Evolutionary conservation across 2,888 invertebrate genomes (phyloP).

Genomic region (Orthosia gothica): DNA sequence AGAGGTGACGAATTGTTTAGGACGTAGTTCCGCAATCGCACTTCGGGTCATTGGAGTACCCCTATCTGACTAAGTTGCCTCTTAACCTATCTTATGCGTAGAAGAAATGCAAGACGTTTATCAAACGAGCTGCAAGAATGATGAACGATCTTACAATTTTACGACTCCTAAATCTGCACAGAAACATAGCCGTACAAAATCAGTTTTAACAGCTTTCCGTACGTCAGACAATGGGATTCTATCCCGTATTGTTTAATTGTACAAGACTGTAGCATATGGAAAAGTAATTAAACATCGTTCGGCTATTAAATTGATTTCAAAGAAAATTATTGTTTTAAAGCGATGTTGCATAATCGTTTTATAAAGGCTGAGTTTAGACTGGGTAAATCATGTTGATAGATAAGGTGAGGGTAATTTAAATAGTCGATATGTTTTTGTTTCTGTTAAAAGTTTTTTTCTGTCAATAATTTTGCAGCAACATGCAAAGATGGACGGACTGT

Average conservation of each 20-base stretch:
- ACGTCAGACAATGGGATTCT: conserved; percentile 42
- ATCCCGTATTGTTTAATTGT: conserved; percentile 52
- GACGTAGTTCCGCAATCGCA: no score
- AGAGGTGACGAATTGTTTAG: no score
- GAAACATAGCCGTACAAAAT: conserved; percentile 31
- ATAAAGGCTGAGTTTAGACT: conserved; percentile 5
- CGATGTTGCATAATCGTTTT: conserved; percentile 13
- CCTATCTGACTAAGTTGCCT: no score
- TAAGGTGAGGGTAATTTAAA: conserved; percentile 20
- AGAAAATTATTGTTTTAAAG: conserved; percentile 39
- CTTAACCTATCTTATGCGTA: not conserved
- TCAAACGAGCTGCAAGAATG: not conserved
- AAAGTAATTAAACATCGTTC: conserved; percentile 49
- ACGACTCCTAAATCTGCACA: conserved; percentile 18
- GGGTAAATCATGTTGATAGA: conserved; percentile 31
- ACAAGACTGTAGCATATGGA: conserved; percentile 47
- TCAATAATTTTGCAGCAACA: no score
- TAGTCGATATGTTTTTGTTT: conserved; percentile 2
- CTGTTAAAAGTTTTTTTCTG: not conserved
- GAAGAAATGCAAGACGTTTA: not conserved
- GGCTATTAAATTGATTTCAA: conserved; percentile 61
- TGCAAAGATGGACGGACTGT: no score
- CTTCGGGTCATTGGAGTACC: no score
- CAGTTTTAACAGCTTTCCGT: conserved; percentile 1
- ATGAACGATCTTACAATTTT: not conserved